phyloP scores from a whole-genome alignment of 2,888 invertebrate genomes.

The Labia minor region DNA sequence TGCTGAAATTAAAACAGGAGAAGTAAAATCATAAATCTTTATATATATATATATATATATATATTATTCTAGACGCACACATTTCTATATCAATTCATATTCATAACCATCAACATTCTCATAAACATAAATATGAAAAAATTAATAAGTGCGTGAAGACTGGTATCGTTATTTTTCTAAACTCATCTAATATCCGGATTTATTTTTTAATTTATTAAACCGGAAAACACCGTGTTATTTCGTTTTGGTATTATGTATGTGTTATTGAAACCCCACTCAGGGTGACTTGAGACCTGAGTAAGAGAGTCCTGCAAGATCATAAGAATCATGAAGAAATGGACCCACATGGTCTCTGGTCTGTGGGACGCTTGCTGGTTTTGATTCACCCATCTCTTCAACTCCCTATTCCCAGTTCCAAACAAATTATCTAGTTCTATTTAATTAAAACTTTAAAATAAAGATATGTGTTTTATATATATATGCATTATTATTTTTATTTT shows the following conservation, averaged over 20 bases:
- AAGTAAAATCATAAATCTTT: not conserved
- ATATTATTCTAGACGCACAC: not conserved
- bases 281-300: not conserved
- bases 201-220: not conserved
- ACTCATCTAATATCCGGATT: not conserved
- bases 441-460: not conserved
- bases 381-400: not conserved
- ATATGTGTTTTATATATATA: conserved; percentile 5
- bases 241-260: not conserved
- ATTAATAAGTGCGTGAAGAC: not conserved
- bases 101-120: conserved; percentile 1
- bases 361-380: not conserved
- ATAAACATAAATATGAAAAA: not conserved
- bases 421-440: conserved; percentile 1
- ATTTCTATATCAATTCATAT: conserved; percentile 13
- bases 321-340: not conserved
- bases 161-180: conserved; percentile 3
- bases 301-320: not conserved
- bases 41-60: no score
- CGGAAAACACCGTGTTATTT: not conserved
- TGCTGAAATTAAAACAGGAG: conserved; percentile 13
- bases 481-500: not conserved
- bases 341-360: conserved; percentile 1
- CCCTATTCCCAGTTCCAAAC: not conserved
- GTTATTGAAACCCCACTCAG: not conserved